Evolutionary conservation across 2,888 invertebrate species (phyloP).

Genomic region (Agrotis exclamationis): DNA sequence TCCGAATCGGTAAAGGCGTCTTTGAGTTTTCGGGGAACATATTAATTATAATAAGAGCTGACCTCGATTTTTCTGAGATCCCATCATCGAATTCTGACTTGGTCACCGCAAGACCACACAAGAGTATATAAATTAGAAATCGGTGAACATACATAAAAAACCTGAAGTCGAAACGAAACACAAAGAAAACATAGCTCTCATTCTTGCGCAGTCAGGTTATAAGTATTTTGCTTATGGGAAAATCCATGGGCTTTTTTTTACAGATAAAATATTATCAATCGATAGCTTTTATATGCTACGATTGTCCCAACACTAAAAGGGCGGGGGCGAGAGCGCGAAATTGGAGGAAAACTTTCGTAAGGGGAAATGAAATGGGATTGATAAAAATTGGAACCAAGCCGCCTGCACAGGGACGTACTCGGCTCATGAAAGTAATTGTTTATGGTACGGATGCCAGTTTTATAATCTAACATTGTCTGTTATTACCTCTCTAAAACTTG

Average conservation of each 20-base stretch:
- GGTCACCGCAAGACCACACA: too few relatives aligned
- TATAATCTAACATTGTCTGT: neutral
- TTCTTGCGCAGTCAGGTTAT: too few relatives aligned
- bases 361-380: conserved; percentile 92
- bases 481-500: neutral
- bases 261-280: conserved; percentile 49
- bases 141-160: too few relatives aligned
- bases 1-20: too few relatives aligned
- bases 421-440: conserved; percentile 28
- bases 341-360: conserved; percentile 91
- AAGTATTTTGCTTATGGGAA: too few relatives aligned
- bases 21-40: too few relatives aligned
- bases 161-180: too few relatives aligned
- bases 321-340: conserved; percentile 87
- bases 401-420: conserved; percentile 80
- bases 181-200: too few relatives aligned
- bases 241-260: neutral
- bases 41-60: too few relatives aligned
- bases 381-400: conserved; percentile 92
- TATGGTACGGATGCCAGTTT: neutral
- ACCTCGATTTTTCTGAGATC: too few relatives aligned
- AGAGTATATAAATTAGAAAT: too few relatives aligned
- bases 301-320: conserved; percentile 73
- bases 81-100: too few relatives aligned
- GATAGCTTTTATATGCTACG: conserved; percentile 54